These are phyloP conservation scores for Gymnothorax reevesii DNA, from an alignment of 2,797 vertebrate species.

Conservation along the genomic window DNA sequence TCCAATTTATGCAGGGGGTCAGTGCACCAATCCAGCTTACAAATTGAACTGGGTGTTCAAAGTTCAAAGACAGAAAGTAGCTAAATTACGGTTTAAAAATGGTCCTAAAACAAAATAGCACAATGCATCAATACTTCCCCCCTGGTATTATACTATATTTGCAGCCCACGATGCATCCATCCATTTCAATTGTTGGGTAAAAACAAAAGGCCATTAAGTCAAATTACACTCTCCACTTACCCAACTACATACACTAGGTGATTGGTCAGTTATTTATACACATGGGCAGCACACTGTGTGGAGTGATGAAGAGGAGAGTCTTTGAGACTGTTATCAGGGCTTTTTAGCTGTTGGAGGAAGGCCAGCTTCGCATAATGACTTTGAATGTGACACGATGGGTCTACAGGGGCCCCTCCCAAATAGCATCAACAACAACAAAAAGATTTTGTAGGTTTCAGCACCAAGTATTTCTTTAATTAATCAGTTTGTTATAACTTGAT, in stretches of 20 bases:
- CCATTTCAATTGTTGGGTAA: slow-evolving; percentile 53
- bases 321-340: slow-evolving; percentile 69
- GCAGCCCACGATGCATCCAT: slow-evolving; percentile 50
- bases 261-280: slow-evolving; percentile 77
- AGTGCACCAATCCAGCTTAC: not conserved
- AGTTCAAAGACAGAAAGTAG: not conserved
- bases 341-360: slow-evolving; percentile 67
- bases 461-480: not conserved
- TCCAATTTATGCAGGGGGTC: not conserved
- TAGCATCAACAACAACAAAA: not conserved
- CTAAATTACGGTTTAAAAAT: not conserved
- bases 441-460: not conserved
- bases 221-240: slow-evolving; percentile 76
- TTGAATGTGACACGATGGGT: slow-evolving; percentile 56
- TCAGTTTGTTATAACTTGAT: not conserved
- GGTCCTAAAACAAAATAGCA: slow-evolving; percentile 53
- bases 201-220: slow-evolving; percentile 74
- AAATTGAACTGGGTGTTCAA: not conserved
- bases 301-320: slow-evolving; percentile 66
- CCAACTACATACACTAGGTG: slow-evolving; percentile 71
- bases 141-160: slow-evolving; percentile 77
- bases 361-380: slow-evolving; percentile 60
- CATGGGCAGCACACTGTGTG: slow-evolving; percentile 48
- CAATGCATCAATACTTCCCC: slow-evolving; percentile 72
- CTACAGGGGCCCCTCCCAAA: slow-evolving; percentile 54